These are phyloP conservation scores for Madoqua kirkii DNA, from an alignment of 2,113 vertebrate species.

Conservation along the genomic window DNA sequence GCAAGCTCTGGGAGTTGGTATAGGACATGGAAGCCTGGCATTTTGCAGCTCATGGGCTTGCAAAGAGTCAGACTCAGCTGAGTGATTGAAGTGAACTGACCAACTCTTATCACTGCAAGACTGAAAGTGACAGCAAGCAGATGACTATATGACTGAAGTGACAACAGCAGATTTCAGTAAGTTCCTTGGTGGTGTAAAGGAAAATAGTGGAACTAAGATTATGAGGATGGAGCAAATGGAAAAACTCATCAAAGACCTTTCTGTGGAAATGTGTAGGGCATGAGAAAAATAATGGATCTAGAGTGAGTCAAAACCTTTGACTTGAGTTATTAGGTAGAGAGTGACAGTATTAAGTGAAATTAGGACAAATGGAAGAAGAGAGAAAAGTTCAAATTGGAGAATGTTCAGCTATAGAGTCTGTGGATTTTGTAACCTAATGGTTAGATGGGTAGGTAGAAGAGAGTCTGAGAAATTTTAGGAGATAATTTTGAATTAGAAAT, in stretches of 20 bases:
- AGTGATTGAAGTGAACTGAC: neutral
- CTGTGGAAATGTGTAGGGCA: neutral
- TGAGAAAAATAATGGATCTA: neutral
- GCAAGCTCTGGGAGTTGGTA: neutral
- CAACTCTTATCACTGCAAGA: neutral
- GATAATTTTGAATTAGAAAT: neutral
- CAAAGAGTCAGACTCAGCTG: fast-evolving
- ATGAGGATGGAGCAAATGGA: neutral
- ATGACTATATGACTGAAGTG: neutral
- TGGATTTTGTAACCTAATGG: neutral
- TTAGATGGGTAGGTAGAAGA: neutral
- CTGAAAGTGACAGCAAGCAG: neutral
- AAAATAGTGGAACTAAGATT: neutral
- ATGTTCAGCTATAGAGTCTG: neutral
- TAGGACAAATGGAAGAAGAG: neutral
- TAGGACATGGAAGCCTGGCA: neutral
- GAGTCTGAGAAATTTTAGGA: neutral
- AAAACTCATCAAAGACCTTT: neutral
- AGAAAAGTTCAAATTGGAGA: neutral
- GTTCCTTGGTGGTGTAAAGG: neutral
- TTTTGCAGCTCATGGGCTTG: neutral
- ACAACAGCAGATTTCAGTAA: neutral
- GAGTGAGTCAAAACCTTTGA: neutral
- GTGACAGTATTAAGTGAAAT: neutral
- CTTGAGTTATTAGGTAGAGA: neutral